A percentile compares a stretch with the other conserved stretches of the same genome.
Evolutionary conservation across 2,888 invertebrate genomes (phyloP).

Genomic region (Apotomis betuletana): DNA sequence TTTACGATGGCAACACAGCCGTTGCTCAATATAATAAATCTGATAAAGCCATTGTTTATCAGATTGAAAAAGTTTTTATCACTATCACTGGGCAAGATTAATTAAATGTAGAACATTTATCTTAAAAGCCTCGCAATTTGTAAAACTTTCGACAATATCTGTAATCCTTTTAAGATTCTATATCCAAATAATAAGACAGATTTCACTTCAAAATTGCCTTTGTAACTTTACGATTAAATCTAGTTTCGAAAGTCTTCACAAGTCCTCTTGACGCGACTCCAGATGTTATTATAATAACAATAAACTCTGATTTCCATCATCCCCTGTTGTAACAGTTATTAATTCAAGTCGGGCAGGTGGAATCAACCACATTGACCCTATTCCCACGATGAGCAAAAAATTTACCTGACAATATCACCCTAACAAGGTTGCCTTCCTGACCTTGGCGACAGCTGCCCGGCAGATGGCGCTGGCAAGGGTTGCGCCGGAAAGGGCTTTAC

Average conservation of each 20-base stretch:
- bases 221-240: background rate
- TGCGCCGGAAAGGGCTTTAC: slow-evolving; percentile 19
- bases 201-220: slow-evolving; percentile 4
- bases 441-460: slow-evolving; percentile 34
- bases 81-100: background rate
- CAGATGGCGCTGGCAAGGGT: slow-evolving; percentile 29
- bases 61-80: slow-evolving; percentile 19
- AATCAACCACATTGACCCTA: slow-evolving; percentile 39
- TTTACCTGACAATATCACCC: slow-evolving; percentile 30
- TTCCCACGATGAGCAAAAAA: slow-evolving; percentile 40
- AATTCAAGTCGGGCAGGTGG: slow-evolving; percentile 34
- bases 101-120: background rate
- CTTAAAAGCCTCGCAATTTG: slow-evolving; percentile 3
- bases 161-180: background rate
- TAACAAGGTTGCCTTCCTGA: slow-evolving; percentile 31
- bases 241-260: background rate
- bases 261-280: background rate
- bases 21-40: slow-evolving; percentile 25
- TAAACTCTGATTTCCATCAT: slow-evolving; percentile 16
- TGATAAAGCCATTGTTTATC: slow-evolving; percentile 21
- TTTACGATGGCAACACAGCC: slow-evolving; percentile 19
- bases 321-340: slow-evolving; percentile 19
- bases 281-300: slow-evolving; percentile 4
- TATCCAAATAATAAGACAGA: background rate
- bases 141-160: background rate